Conservation (phyloP, 2,888 invertebrate genomes). For the Macrosiphum euphorbiae region DNA sequence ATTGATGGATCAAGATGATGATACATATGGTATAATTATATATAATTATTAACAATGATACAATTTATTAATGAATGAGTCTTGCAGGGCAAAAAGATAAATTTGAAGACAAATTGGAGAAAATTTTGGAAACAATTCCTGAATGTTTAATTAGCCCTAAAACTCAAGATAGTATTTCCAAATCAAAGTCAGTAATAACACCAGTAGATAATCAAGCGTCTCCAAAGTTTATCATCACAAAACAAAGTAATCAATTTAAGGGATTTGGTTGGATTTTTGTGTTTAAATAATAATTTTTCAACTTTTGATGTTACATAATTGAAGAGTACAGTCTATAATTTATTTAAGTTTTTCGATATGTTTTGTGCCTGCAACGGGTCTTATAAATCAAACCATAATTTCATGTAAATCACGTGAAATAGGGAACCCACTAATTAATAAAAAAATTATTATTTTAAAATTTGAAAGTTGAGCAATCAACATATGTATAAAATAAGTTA, state of each 20-base stretch:
- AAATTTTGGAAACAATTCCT: conserved; percentile 61
- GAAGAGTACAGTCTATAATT: background rate
- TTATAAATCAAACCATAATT: too few relatives aligned
- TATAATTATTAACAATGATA: background rate
- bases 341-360: background rate
- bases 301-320: background rate
- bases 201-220: conserved; percentile 29
- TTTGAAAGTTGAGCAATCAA: too few relatives aligned
- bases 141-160: conserved; percentile 50
- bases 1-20: conserved; percentile 70
- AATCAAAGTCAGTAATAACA: conserved; percentile 23
- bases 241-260: conserved; percentile 45
- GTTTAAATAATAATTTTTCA: too few relatives aligned
- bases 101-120: conserved; percentile 62
- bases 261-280: background rate
- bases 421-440: too few relatives aligned
- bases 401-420: too few relatives aligned
- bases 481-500: too few relatives aligned
- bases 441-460: too few relatives aligned
- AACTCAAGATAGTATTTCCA: conserved; percentile 17
- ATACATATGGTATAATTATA: conserved; percentile 62
- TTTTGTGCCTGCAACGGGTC: too few relatives aligned
- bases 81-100: conserved; percentile 50
- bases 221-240: conserved; percentile 50
- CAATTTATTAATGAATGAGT: background rate